Evolutionary conservation across 2,797 vertebrate genomes (phyloP).

Genomic region (Spinibarbus caldwelli): DNA sequence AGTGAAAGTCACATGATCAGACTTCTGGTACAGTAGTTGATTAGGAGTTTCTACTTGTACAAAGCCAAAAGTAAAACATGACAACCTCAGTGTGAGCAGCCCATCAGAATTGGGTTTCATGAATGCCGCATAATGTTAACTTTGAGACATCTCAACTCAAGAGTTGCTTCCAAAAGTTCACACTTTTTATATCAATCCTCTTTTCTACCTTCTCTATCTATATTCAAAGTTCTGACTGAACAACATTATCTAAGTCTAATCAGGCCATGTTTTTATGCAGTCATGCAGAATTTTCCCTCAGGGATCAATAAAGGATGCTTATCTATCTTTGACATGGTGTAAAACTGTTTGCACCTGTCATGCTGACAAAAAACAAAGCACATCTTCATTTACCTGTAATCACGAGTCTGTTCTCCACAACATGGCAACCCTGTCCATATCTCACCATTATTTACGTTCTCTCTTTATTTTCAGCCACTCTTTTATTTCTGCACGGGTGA

Average conservation of each 20-base stretch:
- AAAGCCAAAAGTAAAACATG: not conserved
- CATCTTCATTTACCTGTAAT: not conserved
- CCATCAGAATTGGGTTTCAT: not conserved
- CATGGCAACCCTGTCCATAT: slow-evolving; percentile 2
- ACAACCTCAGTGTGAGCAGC: not conserved
- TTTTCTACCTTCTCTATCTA: not conserved
- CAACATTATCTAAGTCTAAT: not conserved
- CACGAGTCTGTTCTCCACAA: not conserved
- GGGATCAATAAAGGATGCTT: slow-evolving; percentile 28
- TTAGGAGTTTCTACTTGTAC: not conserved
- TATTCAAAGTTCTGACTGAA: not conserved
- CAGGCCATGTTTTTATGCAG: not conserved
- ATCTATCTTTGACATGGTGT: not conserved
- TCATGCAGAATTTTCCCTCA: not conserved
- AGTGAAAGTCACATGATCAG: not conserved
- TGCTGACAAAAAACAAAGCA: slow-evolving; percentile 12
- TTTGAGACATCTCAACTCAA: not conserved
- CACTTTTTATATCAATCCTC: not conserved
- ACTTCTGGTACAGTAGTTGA: not conserved
- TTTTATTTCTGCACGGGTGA: slow-evolving; percentile 59
- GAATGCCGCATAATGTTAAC: not conserved
- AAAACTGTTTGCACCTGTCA: slow-evolving; percentile 13
- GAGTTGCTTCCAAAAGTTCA: not conserved
- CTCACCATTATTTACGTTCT: slow-evolving; percentile 40
- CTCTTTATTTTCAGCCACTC: slow-evolving; percentile 49